Conservation (phyloP, 1,140 invertebrate genomes). For the Tetramorium simillimum region DNA sequence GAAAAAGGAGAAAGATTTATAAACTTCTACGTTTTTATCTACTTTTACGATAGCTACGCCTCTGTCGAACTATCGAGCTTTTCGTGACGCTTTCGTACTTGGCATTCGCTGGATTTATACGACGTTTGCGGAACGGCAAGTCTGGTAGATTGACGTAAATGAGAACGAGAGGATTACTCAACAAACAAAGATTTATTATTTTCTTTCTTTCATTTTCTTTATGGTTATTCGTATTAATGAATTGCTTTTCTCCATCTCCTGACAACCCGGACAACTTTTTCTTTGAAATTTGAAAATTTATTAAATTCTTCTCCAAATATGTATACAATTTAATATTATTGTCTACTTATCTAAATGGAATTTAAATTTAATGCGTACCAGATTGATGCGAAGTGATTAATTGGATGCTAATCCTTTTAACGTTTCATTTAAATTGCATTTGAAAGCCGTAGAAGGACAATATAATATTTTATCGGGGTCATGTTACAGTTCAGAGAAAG, state of each 20-base stretch:
- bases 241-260: neutral
- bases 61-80: conserved; percentile 20
- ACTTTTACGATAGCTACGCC: neutral
- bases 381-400: neutral
- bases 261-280: neutral
- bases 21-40: neutral
- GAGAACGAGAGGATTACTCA: conserved; percentile 19
- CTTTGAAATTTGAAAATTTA: neutral
- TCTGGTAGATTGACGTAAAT: conserved; percentile 35
- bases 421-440: neutral
- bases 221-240: conserved; percentile 14
- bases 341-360: neutral
- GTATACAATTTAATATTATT: neutral
- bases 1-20: neutral
- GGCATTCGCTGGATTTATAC: conserved; percentile 26
- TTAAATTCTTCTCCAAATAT: neutral
- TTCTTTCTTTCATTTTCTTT: neutral
- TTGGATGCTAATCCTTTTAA: neutral
- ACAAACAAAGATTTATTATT: conserved; percentile 40
- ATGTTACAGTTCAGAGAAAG: neutral
- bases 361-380: neutral
- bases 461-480: neutral
- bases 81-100: conserved; percentile 10
- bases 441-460: neutral
- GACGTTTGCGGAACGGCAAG: conserved; percentile 30